Evolutionary conservation across 2,888 invertebrate species (phyloP), one percentile per base, ranked within the genome.

Genomic region (Callinectes sapidus): DNA sequence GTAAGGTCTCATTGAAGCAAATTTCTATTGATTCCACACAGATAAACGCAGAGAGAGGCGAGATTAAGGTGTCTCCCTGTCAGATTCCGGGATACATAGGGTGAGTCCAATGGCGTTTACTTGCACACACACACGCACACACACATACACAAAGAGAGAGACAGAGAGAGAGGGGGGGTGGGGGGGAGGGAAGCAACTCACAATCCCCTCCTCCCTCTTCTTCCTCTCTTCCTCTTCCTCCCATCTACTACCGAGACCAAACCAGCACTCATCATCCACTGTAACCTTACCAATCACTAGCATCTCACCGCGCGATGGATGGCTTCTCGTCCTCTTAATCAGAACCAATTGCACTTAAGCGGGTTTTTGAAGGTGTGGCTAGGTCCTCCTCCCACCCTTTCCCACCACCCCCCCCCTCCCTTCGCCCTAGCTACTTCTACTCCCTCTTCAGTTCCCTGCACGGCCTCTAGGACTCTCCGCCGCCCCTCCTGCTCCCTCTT

Each of bases 341-440:
- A 71, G n/a, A 71, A 71, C 71, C 71, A 71, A 71, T 71, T n/a
- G 71, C 28, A 71, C 71, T 71, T 71, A 71, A 71, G 28, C 71
- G 28, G 71, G 71, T 71, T 71, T 71, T 71, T 71, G 71, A 71
- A 28, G 71, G 28, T 71, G 28, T 71, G 28, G 71, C 71, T 28
- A 71, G 28, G 28, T 28, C 71, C 28, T 61, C 23, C 71, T 28
- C 10, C 23, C 71, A 8, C 10, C 13, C 71, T n/a, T 13, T 28
- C 6, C 28, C n/a, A 6, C 28, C n/a, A n/a, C n/a, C n/a, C n/a
- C n/a, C n/a, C n/a, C n/a, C n/a, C n/a, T n/a, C n/a, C n/a, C n/a
- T n/a, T n/a, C n/a, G n/a, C 71, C 23, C 2, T 5, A 61, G 2
- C 61, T 61, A 18, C 61, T 61, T 5, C 13, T 39, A 39, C 39